phyloP scores from a whole-genome alignment of 2,888 invertebrate species.

The Hymenopus coronatus region DNA sequence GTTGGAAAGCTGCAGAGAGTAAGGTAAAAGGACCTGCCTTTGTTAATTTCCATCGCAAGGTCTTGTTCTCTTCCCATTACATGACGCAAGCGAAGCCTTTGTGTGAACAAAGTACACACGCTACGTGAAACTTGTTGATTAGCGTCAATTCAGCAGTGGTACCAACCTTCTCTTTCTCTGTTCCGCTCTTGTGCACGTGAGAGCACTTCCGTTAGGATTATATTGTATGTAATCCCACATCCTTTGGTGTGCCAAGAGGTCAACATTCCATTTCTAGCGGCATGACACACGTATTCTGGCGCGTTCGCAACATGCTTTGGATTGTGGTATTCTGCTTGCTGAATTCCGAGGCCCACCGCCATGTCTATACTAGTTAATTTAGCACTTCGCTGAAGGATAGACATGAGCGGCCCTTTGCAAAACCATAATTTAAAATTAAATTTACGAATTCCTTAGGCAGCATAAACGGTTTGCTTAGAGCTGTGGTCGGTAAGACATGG shows the following conservation, averaged over 20 bases:
- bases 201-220: not conserved
- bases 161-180: not conserved
- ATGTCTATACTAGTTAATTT: too few relatives aligned
- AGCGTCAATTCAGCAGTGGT: not conserved
- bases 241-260: not conserved
- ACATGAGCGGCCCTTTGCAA: too few relatives aligned
- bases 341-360: too few relatives aligned
- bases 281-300: not conserved
- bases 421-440: too few relatives aligned
- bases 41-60: not conserved
- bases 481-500: too few relatives aligned
- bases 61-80: not conserved
- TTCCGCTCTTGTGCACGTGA: not conserved
- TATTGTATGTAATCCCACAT: not conserved
- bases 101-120: not conserved
- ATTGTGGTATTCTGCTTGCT: not conserved
- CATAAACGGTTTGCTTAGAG: too few relatives aligned
- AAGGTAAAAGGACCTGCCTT: not conserved
- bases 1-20: not conserved
- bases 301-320: not conserved
- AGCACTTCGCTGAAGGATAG: too few relatives aligned
- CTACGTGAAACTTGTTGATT: constrained; percentile 3
- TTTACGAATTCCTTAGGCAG: too few relatives aligned
- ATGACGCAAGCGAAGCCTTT: constrained; percentile 5
- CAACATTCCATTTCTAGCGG: not conserved